phyloP scores from a whole-genome alignment of 1,140 invertebrate genomes.

The Achatina immaculata region DNA sequence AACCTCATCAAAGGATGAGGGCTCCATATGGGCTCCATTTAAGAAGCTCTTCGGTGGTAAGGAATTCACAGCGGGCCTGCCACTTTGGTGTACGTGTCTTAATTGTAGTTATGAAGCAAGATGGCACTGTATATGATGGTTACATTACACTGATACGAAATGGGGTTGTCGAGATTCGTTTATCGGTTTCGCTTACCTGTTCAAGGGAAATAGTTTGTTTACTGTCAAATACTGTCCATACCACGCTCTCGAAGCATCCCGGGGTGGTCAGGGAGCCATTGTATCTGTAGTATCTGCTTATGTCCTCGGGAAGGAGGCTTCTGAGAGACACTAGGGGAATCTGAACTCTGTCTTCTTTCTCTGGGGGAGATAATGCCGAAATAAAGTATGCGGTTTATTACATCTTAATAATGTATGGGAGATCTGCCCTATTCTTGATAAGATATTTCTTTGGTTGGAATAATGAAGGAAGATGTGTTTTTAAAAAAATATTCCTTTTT shows the following conservation, averaged over 20 bases:
- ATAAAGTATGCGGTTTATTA: no score
- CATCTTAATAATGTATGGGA: no score
- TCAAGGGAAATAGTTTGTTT: conserved; percentile 78
- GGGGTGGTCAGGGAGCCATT: conserved; percentile 84
- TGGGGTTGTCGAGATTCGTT: no score
- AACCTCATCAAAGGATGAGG: no score
- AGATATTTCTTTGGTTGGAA: background rate
- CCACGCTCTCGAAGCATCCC: conserved; percentile 79
- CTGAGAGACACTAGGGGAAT: conserved; percentile 55
- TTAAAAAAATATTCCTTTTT: background rate
- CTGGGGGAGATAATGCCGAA: background rate
- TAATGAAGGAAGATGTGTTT: background rate
- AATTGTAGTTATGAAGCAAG: no score
- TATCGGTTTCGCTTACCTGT: conserved; percentile 78
- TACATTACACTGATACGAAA: no score
- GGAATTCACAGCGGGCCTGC: no score
- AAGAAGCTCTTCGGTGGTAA: no score
- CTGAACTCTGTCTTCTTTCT: conserved; percentile 37
- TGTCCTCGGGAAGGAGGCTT: conserved; percentile 55
- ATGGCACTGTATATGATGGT: no score
- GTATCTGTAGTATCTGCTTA: conserved; percentile 75
- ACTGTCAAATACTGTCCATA: conserved; percentile 80
- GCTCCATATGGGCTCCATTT: no score
- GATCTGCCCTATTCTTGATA: no score
- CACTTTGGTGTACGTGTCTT: no score